Percentiles rank a stretch among this genome's conserved stretches.
Evolutionary conservation across 2,113 vertebrate species (phyloP).

Genomic region (Rhodinocichla rosea): DNA sequence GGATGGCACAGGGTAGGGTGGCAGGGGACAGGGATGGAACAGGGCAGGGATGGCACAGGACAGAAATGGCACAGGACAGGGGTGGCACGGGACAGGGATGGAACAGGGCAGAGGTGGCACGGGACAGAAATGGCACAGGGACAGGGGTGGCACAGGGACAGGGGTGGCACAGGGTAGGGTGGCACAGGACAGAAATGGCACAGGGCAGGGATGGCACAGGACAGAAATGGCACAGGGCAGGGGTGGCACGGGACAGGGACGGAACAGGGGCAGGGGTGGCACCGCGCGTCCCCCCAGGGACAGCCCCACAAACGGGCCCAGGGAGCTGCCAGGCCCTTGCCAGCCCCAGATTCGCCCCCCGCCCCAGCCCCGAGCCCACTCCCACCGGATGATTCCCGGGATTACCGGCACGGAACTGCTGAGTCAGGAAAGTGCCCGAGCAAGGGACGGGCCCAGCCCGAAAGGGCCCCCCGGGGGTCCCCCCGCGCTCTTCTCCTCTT

Average conservation of each 20-base stretch:
- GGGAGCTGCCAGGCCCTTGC: neutral
- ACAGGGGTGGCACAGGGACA: too few relatives aligned
- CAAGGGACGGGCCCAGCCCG: neutral
- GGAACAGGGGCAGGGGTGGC: neutral
- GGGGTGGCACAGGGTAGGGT: too few relatives aligned
- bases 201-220: too few relatives aligned
- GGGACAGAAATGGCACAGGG: too few relatives aligned
- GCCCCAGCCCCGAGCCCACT: neutral
- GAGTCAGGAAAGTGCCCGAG: constrained; percentile 1
- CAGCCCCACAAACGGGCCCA: fast-evolving
- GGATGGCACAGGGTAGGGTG: too few relatives aligned
- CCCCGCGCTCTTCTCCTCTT: neutral
- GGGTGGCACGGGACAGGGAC: neutral
- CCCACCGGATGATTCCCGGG: neutral
- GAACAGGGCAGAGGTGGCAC: too few relatives aligned
- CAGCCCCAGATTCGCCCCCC: neutral
- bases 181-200: neutral
- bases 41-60: fast-evolving
- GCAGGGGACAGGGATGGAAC: fast-evolving
- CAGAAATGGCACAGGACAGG: neutral
- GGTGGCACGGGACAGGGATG: neutral
- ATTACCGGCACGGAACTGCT: neutral
- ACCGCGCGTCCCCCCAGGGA: neutral
- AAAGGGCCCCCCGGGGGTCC: neutral
- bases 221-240: fast-evolving